Conservation (phyloP, 2,888 invertebrate genomes). For the Pardosa pseudoannulata region DNA sequence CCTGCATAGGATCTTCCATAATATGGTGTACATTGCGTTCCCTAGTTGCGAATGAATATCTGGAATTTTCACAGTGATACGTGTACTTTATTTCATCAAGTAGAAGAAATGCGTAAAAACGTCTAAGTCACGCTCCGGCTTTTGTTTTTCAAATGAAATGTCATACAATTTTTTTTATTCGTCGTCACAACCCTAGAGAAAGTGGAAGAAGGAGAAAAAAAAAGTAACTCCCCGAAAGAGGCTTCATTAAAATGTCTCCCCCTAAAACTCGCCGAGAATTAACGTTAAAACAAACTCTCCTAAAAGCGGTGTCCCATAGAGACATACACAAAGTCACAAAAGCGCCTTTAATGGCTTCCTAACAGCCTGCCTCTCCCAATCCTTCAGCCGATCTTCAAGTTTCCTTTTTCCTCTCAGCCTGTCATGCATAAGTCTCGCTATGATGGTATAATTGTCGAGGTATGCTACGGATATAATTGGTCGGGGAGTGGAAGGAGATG, state of each 20-base stretch:
- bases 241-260: neutral
- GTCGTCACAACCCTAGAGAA: no score
- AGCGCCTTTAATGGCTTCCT: conserved; percentile 21
- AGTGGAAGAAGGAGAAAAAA: no score
- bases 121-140: no score
- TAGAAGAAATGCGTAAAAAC: no score
- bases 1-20: no score
- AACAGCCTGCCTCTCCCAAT: conserved; percentile 13
- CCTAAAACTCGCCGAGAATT: neutral
- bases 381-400: conserved; percentile 8
- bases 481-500: conserved; percentile 8
- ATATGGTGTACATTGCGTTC: no score
- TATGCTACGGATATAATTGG: conserved; percentile 59
- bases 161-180: no score
- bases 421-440: conserved; percentile 37
- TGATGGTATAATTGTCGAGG: conserved; percentile 56
- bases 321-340: neutral
- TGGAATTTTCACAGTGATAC: no score
- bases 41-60: no score
- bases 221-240: no score
- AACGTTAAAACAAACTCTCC: conserved; percentile 1
- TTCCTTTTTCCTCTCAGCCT: conserved; percentile 27
- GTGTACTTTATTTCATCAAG: no score
- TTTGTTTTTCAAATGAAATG: no score
- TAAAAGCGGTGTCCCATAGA: neutral